Evolutionary conservation across 2,113 vertebrate genomes (phyloP), one percentile per base, ranked within the genome.

Genomic region (Seriola aureovittata): DNA sequence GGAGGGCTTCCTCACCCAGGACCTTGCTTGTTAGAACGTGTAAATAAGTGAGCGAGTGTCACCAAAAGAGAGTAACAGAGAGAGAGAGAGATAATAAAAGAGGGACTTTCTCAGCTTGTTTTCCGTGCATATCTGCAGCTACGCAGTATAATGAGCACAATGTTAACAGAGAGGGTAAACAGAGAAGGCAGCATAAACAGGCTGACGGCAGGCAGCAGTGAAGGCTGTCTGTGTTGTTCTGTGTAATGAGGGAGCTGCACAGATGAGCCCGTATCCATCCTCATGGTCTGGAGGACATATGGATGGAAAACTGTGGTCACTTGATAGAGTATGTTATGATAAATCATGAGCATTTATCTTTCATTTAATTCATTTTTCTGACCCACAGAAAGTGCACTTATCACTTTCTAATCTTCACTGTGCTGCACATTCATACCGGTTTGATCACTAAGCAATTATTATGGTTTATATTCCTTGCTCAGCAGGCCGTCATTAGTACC

Each of bases 91-190:
- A 70, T 29, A 75, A 25, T 42, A 8, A 55, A 38, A 54, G 36
- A 55, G 76, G 72, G 52, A 55, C 44, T 69, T 86, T 80, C 58
- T 75, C 55, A 21, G 71, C 42, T 75, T 85, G 78, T 88, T 76
- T 89, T 84, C 62, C 29, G 44, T 60, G 71, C 81, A 79, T 87
- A 65, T 86, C 73, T 81, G 81, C 80, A 84, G 71, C 85, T 60
- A 23, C 59, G 64, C 70, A 32, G 75, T 55, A 85, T 89, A 90
- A 93, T 91, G 91, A 93, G 85, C 84, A 81, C 89, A 77, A 87
- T 89, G 87, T 90, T 87, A 86, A 89, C 82, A 88, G 68, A 75
- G 59, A 78, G 80, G 73, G 77, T 86, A 92, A 90, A 91, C 88
- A 88, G 55, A 73, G 77, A 69, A 75, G 72, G 78, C 76, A 84